Evolutionary conservation across 1,140 invertebrate genomes (phyloP).

Genomic region (Pinna nobilis): DNA sequence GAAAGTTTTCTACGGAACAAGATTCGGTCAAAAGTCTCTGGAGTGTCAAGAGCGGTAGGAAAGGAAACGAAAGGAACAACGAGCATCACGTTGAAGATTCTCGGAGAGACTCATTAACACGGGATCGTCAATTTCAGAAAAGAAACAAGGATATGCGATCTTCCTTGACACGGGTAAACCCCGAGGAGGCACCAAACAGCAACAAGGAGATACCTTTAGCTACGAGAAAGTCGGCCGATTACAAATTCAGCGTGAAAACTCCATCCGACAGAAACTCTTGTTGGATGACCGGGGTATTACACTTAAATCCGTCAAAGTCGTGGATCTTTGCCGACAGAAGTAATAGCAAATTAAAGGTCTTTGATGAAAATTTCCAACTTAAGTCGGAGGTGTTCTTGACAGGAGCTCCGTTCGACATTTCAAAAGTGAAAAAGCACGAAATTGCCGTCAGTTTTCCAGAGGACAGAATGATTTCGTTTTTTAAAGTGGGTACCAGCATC

Average conservation of each 20-base stretch:
- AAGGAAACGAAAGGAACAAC: conserved; percentile 6
- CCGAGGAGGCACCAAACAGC: background rate
- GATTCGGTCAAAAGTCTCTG: too few species aligned
- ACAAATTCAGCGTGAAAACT: conserved; percentile 6
- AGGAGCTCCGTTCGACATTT: conserved; percentile 28
- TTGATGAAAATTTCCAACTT: conserved; percentile 13
- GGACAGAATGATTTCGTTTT: conserved; percentile 11
- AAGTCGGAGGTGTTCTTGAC: conserved; percentile 22
- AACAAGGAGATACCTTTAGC: background rate
- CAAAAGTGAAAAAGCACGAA: background rate
- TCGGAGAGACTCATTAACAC: background rate
- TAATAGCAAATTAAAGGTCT: conserved; percentile 39
- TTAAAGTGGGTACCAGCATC: background rate
- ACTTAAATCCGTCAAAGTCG: background rate
- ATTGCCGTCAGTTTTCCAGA: conserved; percentile 24
- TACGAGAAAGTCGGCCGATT: background rate
- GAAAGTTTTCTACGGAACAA: too few species aligned
- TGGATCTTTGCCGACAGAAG: conserved; percentile 36
- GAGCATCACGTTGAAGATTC: conserved; percentile 19
- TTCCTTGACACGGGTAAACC: background rate
- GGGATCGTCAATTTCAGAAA: background rate
- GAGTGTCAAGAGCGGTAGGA: background rate
- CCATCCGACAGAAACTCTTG: conserved; percentile 23
- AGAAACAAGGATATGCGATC: background rate
- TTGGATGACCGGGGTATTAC: conserved; percentile 30